A percentile compares a stretch with the other conserved stretches of the same genome.
Conservation (phyloP, 2,888 invertebrate species). For the Lasiommata megera region DNA sequence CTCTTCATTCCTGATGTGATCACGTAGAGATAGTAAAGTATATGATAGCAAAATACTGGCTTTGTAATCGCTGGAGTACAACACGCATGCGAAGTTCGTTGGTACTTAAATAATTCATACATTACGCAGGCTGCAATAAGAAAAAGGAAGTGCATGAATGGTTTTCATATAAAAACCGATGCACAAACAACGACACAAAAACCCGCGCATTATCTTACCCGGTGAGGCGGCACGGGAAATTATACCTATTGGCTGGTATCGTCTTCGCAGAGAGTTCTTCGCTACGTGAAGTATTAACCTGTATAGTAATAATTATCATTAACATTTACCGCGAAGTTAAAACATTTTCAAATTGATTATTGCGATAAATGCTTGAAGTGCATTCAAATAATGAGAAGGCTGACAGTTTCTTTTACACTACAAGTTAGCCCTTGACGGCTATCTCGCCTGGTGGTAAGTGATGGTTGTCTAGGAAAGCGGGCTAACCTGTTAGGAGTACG, state of each 20-base stretch:
- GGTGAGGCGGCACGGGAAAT: conserved; percentile 30
- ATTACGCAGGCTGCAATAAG: conserved; percentile 23
- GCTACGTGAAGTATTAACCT: neutral
- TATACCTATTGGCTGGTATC: conserved; percentile 20
- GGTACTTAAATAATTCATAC: conserved; percentile 19
- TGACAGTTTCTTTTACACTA: no score
- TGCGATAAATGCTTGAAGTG: no score
- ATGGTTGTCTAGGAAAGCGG: no score
- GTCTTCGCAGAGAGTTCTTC: conserved; percentile 7
- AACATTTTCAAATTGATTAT: no score
- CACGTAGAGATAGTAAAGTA: neutral
- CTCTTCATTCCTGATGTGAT: no score
- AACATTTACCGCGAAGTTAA: no score
- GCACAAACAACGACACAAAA: conserved; percentile 20
- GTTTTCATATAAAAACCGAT: conserved; percentile 26
- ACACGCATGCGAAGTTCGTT: conserved; percentile 1
- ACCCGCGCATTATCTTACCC: conserved; percentile 21
- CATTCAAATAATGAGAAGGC: no score
- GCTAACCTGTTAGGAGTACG: no score
- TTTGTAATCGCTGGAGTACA: neutral
- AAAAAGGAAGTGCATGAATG: conserved; percentile 30
- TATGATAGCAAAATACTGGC: no score
- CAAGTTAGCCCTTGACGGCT: no score
- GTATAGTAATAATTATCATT: no score
- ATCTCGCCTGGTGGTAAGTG: no score